Percentiles rank a stretch among this genome's conserved stretches.
phyloP scores from a whole-genome alignment of 2,113 vertebrate genomes.

The Pituophis catenifer region DNA sequence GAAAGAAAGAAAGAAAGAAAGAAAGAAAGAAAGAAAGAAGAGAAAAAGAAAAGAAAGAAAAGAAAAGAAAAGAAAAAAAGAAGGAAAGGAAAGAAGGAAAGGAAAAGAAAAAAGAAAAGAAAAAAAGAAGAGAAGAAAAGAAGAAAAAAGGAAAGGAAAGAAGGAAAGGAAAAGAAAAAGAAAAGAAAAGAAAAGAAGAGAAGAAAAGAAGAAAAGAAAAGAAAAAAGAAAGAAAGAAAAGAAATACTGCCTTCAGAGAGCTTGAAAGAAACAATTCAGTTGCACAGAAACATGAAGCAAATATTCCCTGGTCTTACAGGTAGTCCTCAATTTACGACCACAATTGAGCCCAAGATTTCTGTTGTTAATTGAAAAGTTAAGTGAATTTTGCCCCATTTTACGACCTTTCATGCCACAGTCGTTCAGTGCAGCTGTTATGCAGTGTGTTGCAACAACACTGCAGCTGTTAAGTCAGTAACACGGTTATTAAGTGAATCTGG shows the following conservation, averaged over 20 bases:
- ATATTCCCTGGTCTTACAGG: background rate
- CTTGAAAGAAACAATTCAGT: background rate
- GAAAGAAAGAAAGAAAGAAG: too few species aligned
- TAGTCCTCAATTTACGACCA: background rate
- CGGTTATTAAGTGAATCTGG: background rate
- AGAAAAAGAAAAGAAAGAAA: too few species aligned
- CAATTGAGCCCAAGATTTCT: background rate
- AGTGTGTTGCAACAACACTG: background rate
- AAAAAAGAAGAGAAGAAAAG: accelerated
- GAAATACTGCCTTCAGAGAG: background rate
- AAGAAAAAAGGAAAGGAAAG: too few species aligned
- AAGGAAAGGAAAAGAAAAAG: too few species aligned
- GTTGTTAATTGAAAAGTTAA: background rate
- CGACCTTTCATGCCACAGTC: background rate
- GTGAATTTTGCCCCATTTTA: background rate
- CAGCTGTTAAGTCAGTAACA: background rate
- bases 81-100: too few species aligned
- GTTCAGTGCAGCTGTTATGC: background rate
- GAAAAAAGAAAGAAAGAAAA: too few species aligned
- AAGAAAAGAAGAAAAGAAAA: too few species aligned
- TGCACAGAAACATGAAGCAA: background rate
- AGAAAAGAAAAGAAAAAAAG: too few species aligned
- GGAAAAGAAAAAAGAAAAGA: accelerated
- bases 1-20: too few species aligned
- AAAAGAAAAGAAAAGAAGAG: too few species aligned